Evolutionary conservation across 2,113 vertebrate genomes (phyloP), one percentile per base, ranked within the genome.

Genomic region (Solea senegalensis): DNA sequence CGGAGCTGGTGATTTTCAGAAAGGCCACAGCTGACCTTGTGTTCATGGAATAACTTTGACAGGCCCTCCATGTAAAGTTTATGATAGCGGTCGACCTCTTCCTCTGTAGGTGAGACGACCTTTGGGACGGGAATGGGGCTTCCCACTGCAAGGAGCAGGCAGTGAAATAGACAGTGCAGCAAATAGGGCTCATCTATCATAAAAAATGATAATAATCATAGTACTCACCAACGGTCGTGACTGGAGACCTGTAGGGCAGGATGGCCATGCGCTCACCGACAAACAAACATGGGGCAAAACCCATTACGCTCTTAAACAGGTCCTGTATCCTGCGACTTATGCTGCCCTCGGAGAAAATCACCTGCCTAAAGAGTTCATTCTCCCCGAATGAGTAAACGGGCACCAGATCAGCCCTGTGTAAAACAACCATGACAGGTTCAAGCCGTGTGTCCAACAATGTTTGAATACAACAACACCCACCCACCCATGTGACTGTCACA

Each of bases 301-400:
- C 92, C 45, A 85, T 16, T 16, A 93, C 7, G 34, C 74, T 92
- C 89, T 95, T 95, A 60, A 95, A 93, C 45, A 87, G 51, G 2
- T 75, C 41, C 83, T 96, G 95, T 6, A 91, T 63, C n/a, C 40
- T 69, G 13, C 89, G 82, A 8, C 86, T 84, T 2, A 92, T 14
- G 46, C 92, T 93, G 14, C 81, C 90, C 0, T 89, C 80, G 0
- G 80, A 21, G 21, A 95, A 92, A 28, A 79, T 40, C 60, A 95
- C 88, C 79, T 94, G 83, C 46, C 48, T 67, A 57, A 93, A 96
- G 54, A 95, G 52, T 10, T 95, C 93, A 1, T 94, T 96, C 91
- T 96, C 95, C 2, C 95, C 95, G 1, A 95, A 97, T 13, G 92
- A 89, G 87, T 95, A 96, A 10, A 94, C 86, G 0, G 95, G 95